Evolutionary conservation across 2,797 vertebrate species (phyloP), one percentile per base, ranked within the genome.

Genomic region (Danio aesculapii): DNA sequence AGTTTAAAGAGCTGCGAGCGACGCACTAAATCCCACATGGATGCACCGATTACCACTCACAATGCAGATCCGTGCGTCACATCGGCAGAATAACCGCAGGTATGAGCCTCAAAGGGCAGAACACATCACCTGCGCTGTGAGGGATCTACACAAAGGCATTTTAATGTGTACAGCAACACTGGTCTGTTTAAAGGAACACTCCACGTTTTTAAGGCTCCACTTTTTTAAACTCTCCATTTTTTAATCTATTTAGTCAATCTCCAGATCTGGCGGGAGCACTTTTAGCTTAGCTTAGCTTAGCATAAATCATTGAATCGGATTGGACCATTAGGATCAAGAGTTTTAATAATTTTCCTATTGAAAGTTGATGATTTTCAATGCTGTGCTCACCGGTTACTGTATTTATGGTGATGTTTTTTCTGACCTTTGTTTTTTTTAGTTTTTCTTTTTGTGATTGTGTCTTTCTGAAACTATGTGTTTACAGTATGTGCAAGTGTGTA

Each of bases 11-110:
- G 41, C 53, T 43, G 57, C 21, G 8, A 59, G 52, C 6, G 30
- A 77, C 14, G 41, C 44, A 19, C 11, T 70, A 72, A 79, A 79
- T 63, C 58, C 77, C 68, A 72, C 58, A 79, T 53, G 77, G 57
- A 79, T 79, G 77, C 77, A 46, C 57, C 43, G 41, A 30, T 72
- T 71, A 72, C 14, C 66, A 13, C 13, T 53, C 30, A 75, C 50
- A 66, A 63, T 77, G 39, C n/a, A 61, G 55, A 0, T 1, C 6
- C 49, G 63, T 53, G 46, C 62, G 14, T 83, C 55, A 69, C n/a
- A 50, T 3, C 21, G 11, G 53, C 17, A 21, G 21, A 58, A 79
- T 6, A 52, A 53, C 21, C 16, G 6, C 50, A 61, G 58, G 55
- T 62, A 52, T 44, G 55, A 75, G 55, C 44, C 30, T 81, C 44